These are phyloP conservation scores for Aethina tumida DNA, from an alignment of 1,140 invertebrate genomes.

Conservation along the genomic window DNA sequence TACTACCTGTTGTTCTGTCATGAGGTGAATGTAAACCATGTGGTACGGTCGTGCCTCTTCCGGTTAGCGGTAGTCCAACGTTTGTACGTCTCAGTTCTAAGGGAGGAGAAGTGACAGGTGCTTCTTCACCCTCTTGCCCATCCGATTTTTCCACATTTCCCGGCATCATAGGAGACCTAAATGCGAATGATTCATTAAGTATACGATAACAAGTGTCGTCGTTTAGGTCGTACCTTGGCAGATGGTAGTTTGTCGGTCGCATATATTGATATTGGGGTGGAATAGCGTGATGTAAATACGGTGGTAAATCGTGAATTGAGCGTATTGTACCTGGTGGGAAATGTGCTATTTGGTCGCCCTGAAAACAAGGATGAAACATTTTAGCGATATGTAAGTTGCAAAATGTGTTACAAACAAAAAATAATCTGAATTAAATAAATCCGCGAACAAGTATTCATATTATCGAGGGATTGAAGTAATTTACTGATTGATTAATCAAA, in stretches of 20 bases:
- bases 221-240: slow-evolving; percentile 29
- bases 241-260: slow-evolving; percentile 40
- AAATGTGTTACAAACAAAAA: slow-evolving; percentile 3
- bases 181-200: slow-evolving; percentile 4
- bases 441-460: slow-evolving; percentile 5
- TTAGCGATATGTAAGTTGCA: slow-evolving; percentile 1
- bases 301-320: slow-evolving; percentile 26
- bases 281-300: slow-evolving; percentile 22
- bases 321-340: slow-evolving; percentile 32
- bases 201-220: not conserved
- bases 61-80: slow-evolving; percentile 26
- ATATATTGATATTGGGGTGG: too few relatives aligned
- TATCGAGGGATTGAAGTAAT: too few relatives aligned
- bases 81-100: slow-evolving; percentile 55
- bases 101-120: slow-evolving; percentile 48
- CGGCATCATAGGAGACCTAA: slow-evolving; percentile 41
- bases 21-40: slow-evolving; percentile 56
- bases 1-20: slow-evolving; percentile 60
- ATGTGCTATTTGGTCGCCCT: slow-evolving; percentile 50
- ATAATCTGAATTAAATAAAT: slow-evolving; percentile 2
- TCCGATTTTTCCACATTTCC: slow-evolving; percentile 33
- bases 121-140: slow-evolving; percentile 47
- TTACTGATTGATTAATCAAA: slow-evolving; percentile 1
- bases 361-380: slow-evolving; percentile 13
- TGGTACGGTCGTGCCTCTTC: slow-evolving; percentile 37